Conservation (phyloP, 2,113 vertebrate species). For the Tympanuchus pallidicinctus region DNA sequence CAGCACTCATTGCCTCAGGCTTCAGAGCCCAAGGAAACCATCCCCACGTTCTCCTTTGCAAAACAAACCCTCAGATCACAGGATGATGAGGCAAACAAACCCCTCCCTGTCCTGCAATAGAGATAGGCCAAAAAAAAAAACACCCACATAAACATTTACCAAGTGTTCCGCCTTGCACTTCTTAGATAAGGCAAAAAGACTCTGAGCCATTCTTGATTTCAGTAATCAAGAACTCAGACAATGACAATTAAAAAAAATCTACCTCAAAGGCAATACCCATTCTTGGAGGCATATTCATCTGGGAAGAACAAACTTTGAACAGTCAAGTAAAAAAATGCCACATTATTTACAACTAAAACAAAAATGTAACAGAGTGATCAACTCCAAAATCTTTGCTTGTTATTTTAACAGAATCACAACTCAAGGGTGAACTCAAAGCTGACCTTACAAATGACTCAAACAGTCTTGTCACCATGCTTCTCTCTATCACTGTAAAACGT, state of each 20-base stretch:
- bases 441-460: not conserved
- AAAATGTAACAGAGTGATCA: not conserved
- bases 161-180: conserved; percentile 10
- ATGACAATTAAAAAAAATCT: not conserved
- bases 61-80: conserved; percentile 57
- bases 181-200: conserved; percentile 7
- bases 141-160: not conserved
- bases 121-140: conserved; percentile 31
- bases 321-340: not conserved
- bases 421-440: not conserved
- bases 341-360: not conserved
- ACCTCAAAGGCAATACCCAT: not conserved
- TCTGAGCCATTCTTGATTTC: conserved; percentile 27
- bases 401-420: not conserved
- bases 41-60: conserved; percentile 23
- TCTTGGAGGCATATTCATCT: not conserved
- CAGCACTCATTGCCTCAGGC: conserved; percentile 46
- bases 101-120: conserved; percentile 1
- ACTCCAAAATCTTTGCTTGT: not conserved
- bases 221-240: conserved; percentile 13
- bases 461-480: not conserved
- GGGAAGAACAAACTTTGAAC: not conserved
- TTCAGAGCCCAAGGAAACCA: conserved; percentile 10
- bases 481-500: not conserved
- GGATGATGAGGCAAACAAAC: conserved; percentile 41